Evolutionary conservation across 2,797 vertebrate genomes (phyloP).

Genomic region (Ceryle rudis): DNA sequence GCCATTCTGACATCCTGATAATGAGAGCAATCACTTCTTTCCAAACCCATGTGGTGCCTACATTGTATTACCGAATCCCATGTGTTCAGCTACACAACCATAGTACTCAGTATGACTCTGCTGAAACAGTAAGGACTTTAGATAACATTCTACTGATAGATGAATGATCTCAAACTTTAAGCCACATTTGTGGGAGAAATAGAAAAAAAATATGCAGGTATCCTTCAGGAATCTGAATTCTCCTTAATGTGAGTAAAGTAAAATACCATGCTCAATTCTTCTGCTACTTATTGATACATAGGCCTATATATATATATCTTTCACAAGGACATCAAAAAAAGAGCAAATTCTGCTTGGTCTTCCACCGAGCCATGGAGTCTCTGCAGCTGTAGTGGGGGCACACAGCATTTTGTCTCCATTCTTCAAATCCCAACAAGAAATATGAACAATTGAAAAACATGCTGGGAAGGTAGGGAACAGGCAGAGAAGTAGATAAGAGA

Average conservation of each 20-base stretch:
- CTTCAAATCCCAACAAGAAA: neutral
- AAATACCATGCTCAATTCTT: neutral
- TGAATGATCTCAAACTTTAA: fast-evolving
- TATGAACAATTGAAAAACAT: neutral
- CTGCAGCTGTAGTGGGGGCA: neutral
- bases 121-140: neutral
- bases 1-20: neutral
- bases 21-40: neutral
- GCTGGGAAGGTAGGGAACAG: neutral
- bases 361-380: neutral
- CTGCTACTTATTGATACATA: neutral
- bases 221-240: neutral
- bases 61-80: neutral
- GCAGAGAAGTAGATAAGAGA: neutral
- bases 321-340: neutral
- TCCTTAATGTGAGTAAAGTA: neutral
- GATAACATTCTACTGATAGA: neutral
- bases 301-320: neutral
- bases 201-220: neutral
- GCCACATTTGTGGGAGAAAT: neutral
- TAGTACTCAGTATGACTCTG: fast-evolving
- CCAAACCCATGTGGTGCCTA: neutral
- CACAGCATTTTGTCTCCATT: neutral
- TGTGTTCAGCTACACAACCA: fast-evolving
- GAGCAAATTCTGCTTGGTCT: neutral